Percentiles rank a stretch among this genome's conserved stretches.
Conservation (phyloP, 2,113 vertebrate species). For the Noctilio leporinus region DNA sequence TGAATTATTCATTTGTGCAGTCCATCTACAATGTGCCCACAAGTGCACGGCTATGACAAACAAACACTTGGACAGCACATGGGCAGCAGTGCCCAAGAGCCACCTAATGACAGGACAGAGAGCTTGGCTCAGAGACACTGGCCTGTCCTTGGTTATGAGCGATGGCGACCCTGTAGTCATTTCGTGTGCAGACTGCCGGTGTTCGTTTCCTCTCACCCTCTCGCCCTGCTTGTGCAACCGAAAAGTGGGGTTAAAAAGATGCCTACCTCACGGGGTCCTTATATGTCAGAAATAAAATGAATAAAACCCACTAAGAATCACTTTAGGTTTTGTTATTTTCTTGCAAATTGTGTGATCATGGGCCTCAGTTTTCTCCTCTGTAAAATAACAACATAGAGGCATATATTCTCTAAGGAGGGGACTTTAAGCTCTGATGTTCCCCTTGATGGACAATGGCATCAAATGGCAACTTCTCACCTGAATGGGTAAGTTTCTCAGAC, state of each 20-base stretch:
- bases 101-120: not conserved
- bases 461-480: not conserved
- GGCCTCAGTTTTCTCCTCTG: not conserved
- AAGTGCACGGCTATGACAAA: not conserved
- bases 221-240: not conserved
- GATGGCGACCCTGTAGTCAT: accelerated
- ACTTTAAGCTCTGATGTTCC: not conserved
- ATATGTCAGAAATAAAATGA: not conserved
- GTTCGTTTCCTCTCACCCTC: not conserved
- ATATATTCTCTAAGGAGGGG: not conserved
- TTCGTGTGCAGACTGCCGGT: accelerated
- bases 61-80: constrained; percentile 14
- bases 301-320: not conserved
- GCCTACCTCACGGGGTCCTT: not conserved
- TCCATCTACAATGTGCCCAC: not conserved
- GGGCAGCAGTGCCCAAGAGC: not conserved
- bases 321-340: not conserved
- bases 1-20: constrained; percentile 58
- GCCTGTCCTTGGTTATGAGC: not conserved
- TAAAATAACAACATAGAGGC: not conserved
- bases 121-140: not conserved
- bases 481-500: not conserved
- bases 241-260: not conserved
- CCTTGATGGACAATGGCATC: not conserved
- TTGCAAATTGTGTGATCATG: not conserved